These are phyloP conservation scores for Dinothrombium tinctorium DNA, from an alignment of 1,140 invertebrate species.

Conservation along the genomic window DNA sequence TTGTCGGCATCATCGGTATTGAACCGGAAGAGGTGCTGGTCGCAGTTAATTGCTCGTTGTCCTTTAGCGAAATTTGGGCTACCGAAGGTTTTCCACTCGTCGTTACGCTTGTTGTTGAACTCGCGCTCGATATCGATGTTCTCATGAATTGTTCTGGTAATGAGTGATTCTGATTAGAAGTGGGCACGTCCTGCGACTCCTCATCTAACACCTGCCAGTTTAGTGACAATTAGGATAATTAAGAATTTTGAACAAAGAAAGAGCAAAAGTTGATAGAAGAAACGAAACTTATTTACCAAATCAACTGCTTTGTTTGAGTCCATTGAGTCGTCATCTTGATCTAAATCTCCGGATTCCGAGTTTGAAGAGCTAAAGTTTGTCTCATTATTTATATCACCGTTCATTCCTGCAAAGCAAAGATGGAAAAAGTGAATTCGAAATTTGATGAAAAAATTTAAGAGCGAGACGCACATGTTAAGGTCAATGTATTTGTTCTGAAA, in stretches of 20 bases:
- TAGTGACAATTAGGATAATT: not conserved
- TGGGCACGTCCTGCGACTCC: too few relatives aligned
- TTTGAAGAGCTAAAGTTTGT: not conserved
- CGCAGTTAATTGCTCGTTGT: too few relatives aligned
- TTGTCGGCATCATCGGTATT: not conserved
- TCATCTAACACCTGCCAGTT: too few relatives aligned
- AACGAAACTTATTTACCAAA: not conserved
- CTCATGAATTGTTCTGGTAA: not conserved
- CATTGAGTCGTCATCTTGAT: not conserved
- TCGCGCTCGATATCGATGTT: not conserved
- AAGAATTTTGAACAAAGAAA: not conserved
- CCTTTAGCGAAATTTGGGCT: too few relatives aligned
- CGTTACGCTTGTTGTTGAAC: not conserved
- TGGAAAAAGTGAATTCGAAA: too few relatives aligned
- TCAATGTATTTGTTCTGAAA: too few relatives aligned
- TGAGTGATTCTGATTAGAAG: not conserved
- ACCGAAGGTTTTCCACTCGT: too few relatives aligned
- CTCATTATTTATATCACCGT: not conserved
- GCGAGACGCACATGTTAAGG: too few relatives aligned
- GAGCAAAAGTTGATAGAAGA: not conserved
- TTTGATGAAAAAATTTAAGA: too few relatives aligned
- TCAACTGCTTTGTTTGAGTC: constrained; percentile 1
- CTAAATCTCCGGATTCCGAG: not conserved
- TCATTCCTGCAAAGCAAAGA: too few relatives aligned
- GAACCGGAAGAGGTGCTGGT: not conserved